Percentiles rank a stretch among this genome's conserved stretches.
Evolutionary conservation across 2,797 vertebrate species (phyloP).

Genomic region (Carduelis carduelis): DNA sequence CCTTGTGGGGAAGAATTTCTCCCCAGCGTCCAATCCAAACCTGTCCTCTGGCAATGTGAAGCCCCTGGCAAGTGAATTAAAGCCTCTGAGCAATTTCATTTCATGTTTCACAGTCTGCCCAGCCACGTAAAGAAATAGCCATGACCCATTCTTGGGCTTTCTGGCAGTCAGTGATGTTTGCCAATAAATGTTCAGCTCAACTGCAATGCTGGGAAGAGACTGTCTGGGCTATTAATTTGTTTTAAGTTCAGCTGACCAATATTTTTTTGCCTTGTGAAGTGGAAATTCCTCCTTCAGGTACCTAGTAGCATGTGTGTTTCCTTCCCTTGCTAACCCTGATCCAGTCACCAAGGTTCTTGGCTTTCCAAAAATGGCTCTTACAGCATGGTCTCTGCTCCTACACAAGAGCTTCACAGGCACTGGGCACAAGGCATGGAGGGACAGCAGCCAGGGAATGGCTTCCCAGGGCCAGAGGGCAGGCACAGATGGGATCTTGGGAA

Average conservation of each 20-base stretch:
- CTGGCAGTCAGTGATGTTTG: neutral
- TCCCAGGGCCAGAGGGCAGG: neutral
- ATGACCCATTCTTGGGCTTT: neutral
- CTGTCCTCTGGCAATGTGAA: neutral
- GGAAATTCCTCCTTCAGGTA: neutral
- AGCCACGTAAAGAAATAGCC: neutral
- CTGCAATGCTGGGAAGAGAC: neutral
- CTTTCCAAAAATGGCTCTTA: neutral
- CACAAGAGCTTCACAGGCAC: neutral
- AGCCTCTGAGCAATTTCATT: neutral
- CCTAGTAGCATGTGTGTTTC: neutral
- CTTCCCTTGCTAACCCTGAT: neutral
- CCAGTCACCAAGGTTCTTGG: neutral
- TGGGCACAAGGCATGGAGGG: neutral
- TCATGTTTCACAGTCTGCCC: neutral
- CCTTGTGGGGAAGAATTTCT: neutral
- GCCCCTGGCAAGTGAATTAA: neutral
- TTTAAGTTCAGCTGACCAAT: neutral
- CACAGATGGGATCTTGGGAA: rapidly evolving
- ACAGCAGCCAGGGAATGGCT: neutral
- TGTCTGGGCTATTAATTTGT: neutral
- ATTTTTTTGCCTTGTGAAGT: neutral
- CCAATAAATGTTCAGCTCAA: neutral
- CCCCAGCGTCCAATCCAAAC: neutral
- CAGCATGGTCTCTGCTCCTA: neutral